Evolutionary conservation across 2,797 vertebrate genomes (phyloP).

Genomic region (Cyprinella venusta): DNA sequence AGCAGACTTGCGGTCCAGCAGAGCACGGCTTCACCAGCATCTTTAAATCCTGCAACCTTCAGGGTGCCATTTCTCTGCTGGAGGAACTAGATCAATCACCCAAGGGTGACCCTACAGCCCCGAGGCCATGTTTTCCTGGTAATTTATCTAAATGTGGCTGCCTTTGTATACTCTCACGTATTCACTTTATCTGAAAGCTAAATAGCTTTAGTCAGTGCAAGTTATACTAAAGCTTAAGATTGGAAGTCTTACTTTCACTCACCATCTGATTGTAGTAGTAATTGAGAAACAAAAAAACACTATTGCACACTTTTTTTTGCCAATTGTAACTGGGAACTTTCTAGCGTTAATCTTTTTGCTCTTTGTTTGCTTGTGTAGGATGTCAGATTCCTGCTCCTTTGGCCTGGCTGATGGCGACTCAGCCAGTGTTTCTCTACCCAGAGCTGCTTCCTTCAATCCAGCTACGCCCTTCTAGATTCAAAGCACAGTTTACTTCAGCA

Average conservation of each 20-base stretch:
- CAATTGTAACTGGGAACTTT: not conserved
- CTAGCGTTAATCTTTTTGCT: not conserved
- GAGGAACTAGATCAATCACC: conserved; percentile 70
- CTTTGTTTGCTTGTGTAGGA: conserved; percentile 66
- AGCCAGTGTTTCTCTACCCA: conserved; percentile 88
- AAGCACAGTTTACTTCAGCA: conserved; percentile 84
- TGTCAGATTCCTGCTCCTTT: conserved; percentile 83
- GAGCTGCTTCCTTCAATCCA: conserved; percentile 85
- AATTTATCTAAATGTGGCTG: not conserved
- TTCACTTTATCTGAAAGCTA: not conserved
- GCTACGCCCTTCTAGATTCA: conserved; percentile 80
- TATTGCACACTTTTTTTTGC: not conserved
- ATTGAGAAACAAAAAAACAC: not conserved
- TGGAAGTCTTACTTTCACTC: not conserved
- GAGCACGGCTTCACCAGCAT: conserved; percentile 75
- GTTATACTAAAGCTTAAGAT: not conserved
- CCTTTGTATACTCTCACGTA: not conserved
- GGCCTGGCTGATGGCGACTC: conserved; percentile 90
- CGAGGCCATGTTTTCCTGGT: conserved; percentile 48
- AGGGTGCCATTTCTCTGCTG: conserved; percentile 82
- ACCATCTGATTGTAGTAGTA: not conserved
- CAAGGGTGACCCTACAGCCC: not conserved
- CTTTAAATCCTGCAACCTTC: conserved; percentile 87
- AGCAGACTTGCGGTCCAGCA: conserved; percentile 62
- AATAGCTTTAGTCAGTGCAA: not conserved